Base-by-base conservation (phyloP, 2,113 vertebrate genomes). In the Calyptomena viridis region DNA sequence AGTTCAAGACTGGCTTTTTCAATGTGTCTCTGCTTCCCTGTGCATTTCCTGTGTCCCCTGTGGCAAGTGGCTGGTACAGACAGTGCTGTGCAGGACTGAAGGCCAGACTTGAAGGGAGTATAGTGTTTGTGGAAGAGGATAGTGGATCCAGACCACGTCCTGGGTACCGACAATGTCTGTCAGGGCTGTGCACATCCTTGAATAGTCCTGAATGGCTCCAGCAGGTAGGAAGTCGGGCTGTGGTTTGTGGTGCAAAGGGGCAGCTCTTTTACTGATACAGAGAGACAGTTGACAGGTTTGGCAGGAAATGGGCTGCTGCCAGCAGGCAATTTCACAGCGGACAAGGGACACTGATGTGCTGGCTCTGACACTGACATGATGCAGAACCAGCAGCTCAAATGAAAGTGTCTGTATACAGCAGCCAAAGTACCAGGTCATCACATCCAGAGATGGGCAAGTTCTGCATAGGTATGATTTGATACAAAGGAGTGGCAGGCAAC, bases 191-290 rank as follows among this genome's bases (percentile, higher is more conserved):
- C 5, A 0, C 27, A 39, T 69, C 81, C 47, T 52, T 35, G 20
- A 56, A 23, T 3, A 11, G 44, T 24, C 44, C 58, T 35, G 52
- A 52, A 27, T 0, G 0, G n/a, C 5, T 4, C 50, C 7, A 8
- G 62, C 47, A 63, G 44, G 53, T 33, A 21, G 58, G 44, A 68
- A 40, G 20, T 39, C 3, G 0, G 55, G 50, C 50, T 31, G 15
- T 5, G 7, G 59, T 78, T 69, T 56, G 75, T 52, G 72, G 59
- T 60, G 55, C 55, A 46, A 55, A 11, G 25, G 53, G 11, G 50
- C 25, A 71, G 47, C 14, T 25, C 69, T 68, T 58, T 7, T 42
- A 0, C 42, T 35, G 42, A 25, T n/a, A 28, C 8, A 6, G 33
- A 67, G 50, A 62, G 19, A n/a, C 10, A 66, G 33, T 9, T 52